phyloP scores from a whole-genome alignment of 2,888 invertebrate species.

The Malthinus seriepunctatus region DNA sequence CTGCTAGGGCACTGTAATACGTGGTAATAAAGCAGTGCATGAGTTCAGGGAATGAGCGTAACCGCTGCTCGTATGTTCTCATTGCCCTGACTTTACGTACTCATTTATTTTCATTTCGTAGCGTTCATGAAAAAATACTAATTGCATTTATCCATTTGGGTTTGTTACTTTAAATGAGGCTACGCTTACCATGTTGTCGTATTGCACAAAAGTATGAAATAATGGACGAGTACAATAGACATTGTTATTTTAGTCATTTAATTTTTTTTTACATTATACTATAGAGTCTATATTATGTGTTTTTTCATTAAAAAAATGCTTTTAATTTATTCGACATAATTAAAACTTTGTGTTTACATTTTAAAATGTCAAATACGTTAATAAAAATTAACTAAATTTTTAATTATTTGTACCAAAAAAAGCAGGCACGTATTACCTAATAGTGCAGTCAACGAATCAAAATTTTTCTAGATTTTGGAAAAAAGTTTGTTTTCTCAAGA shows the following conservation, averaged over 20 bases:
- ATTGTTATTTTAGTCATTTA: constrained; percentile 1
- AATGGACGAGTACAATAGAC: constrained; percentile 5
- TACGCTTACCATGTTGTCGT: constrained; percentile 33
- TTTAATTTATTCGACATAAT: too few relatives aligned
- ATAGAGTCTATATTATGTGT: too few relatives aligned
- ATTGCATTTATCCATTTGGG: constrained; percentile 50
- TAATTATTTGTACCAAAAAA: too few relatives aligned
- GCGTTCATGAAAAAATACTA: constrained; percentile 47
- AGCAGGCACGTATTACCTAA: too few relatives aligned
- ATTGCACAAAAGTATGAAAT: constrained; percentile 22
- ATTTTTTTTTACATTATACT: too few relatives aligned
- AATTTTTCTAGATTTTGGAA: too few relatives aligned
- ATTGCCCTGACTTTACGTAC: constrained; percentile 47
- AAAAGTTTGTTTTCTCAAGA: too few relatives aligned
- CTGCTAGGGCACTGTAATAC: constrained; percentile 40
- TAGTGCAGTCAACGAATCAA: too few relatives aligned
- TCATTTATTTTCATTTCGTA: constrained; percentile 47
- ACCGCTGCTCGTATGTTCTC: constrained; percentile 47
- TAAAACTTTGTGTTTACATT: too few relatives aligned
- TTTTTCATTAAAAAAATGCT: too few relatives aligned
- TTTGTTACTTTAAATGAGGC: constrained; percentile 47
- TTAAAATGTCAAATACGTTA: too few relatives aligned
- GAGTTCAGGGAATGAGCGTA: constrained; percentile 39
- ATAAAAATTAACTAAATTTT: too few relatives aligned
- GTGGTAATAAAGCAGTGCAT: constrained; percentile 45